Evolutionary conservation across 2,113 vertebrate species (phyloP).

Genomic region (Chiloscyllium plagiosum): DNA sequence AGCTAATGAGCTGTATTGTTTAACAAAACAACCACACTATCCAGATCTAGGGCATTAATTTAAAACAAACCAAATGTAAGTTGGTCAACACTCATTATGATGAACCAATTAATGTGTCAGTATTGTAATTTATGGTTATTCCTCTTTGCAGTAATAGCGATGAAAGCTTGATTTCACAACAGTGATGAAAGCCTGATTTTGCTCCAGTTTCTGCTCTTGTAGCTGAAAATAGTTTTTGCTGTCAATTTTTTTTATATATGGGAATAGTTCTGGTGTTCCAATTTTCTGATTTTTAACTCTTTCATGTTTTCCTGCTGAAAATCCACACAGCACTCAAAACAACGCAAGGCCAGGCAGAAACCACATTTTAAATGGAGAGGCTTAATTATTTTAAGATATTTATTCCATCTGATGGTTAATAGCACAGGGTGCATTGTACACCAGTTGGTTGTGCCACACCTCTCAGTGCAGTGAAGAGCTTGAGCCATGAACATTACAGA

Average conservation of each 20-base stretch:
- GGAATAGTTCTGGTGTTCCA: not conserved
- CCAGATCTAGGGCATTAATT: not conserved
- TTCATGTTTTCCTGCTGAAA: conserved; percentile 12
- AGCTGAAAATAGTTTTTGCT: not conserved
- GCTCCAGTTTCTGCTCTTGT: conserved; percentile 19
- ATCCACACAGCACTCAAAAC: not conserved
- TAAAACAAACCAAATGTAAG: conserved; percentile 34
- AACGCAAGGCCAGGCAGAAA: not conserved
- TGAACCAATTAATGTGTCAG: conserved; percentile 30
- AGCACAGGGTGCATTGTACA: not conserved
- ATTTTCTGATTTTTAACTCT: conserved; percentile 2
- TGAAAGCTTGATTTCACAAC: conserved; percentile 15
- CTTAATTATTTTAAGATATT: not conserved
- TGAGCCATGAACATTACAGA: not conserved
- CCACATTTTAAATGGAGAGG: not conserved
- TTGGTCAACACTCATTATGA: conserved; percentile 18
- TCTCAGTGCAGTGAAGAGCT: not conserved
- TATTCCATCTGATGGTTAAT: not conserved
- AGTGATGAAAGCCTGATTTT: conserved; percentile 8
- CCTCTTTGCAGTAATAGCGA: conserved; percentile 23
- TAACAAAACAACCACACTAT: not conserved
- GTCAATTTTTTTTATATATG: conserved; percentile 4
- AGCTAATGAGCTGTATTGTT: conserved; percentile 15
- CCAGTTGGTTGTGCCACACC: not conserved
- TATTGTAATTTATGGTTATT: conserved; percentile 29